Base-by-base conservation (phyloP, 2,113 vertebrate genomes). In the Microcebus lehilahytsara region DNA sequence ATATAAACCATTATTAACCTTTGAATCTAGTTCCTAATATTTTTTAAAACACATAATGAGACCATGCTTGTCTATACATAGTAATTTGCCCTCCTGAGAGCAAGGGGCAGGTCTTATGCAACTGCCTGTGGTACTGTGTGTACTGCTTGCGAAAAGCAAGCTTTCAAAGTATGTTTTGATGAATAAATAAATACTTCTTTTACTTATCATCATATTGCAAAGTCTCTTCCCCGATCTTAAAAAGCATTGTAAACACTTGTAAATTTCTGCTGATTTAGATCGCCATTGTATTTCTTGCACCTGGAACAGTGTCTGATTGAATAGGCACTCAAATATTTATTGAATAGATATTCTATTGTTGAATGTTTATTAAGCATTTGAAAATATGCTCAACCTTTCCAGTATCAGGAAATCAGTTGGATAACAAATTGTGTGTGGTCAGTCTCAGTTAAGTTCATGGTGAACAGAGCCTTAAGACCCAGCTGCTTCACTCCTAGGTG, bases 61-160 rank as follows among this genome's bases (percentile, higher is more conserved):
- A n/a, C 34, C 40, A 22, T 37, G 25, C 13, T 6, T 30, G 3
- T 81, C 58, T 66, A 0, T 5, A 17, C 11, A 0, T 32, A 23
- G 74, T 8, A 6, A 64, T 49, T 78, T 42, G 42, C 32, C 58
- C 69, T 67, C 27, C 20, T 3, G 46, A 81, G 66, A 69, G 10
- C 5, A 20, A 84, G 78, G n/a, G 25, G 0, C 8, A 0, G 20
- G 60, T 34, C 72, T 96, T 46, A 3, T 0, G 30, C 46, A 49
- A 1, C 53, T 51, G 2, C 32, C n/a, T 8, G 34, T 66, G 71
- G 17, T 2, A 0, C n/a, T 37, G 4, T 10, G 6, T 17, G 0
- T 40, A 0, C 8, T 7, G 16, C 12, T 46, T 74, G 32, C 7
- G 13, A 56, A 53, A 22, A 56, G 34, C 6, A 30, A 64, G 34